Base-by-base conservation (phyloP, 2,113 vertebrate genomes). In the Diadophis punctatus region DNA sequence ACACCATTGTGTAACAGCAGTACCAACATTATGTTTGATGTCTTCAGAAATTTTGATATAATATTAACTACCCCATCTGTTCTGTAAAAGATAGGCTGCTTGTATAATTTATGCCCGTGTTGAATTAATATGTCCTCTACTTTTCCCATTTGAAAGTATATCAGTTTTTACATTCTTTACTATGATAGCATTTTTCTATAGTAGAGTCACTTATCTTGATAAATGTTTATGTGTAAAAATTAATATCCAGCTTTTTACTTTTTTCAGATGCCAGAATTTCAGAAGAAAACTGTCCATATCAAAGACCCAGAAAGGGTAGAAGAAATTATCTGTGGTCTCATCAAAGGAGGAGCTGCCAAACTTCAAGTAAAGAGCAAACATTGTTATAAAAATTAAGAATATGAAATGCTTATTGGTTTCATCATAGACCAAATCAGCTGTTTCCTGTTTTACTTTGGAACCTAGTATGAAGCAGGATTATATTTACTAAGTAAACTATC, bases 181-280 rank as follows among this genome's bases (percentile, higher is more conserved):
- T 60, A 39, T 58, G 3, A 58, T 68, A 48, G 12, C 56, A 48
- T 92, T 68, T 10, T 92, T 90, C 90, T 85, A 60, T 0, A 87
- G 74, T 56, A 92, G 27, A 88, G 30, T 22, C 0, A 88, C 39
- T 16, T 91, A 85, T 5, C 27, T 58, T 53, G 4, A 12, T 3
- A 90, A 46, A 14, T 80, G 68, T 60, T 93, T 18, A 87, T 93
- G 91, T n/a, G 34, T 7, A 84, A 90, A 68, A 89, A 20, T 90
- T 88, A 49, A 48, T 27, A 85, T 92, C 88, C 51, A 49, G 39
- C 85, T n/a, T 92, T 93, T 43, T 95, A 85, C 48, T 93, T 93
- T 94, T 94, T 55, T 80, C 80, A 99, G 99, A 99, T 99, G 99
- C 99, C 99, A 55, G 98, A 99, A 96, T 99, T 99, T 95, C 99